These are phyloP conservation scores for Sminthopsis crassicaudata DNA, from an alignment of 2,113 vertebrate species.

Conservation along the genomic window DNA sequence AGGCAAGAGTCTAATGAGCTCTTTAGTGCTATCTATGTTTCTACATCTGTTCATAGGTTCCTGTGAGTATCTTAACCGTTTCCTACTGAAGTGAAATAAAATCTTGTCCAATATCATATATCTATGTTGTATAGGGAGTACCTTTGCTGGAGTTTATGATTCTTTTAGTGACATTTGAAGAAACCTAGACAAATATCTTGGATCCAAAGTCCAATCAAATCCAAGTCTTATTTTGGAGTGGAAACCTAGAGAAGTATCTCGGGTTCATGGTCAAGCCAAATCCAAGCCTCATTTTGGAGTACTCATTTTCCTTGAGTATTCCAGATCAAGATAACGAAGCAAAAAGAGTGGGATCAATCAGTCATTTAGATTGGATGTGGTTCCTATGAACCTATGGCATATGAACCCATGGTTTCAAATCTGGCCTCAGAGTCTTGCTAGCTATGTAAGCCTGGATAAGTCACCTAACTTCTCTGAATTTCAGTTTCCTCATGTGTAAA, in stretches of 20 bases:
- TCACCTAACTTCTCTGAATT: neutral
- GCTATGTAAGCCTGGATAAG: neutral
- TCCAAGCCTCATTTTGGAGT: neutral
- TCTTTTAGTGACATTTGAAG: neutral
- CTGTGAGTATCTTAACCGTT: neutral
- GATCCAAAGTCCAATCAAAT: neutral
- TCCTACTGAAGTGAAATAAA: neutral
- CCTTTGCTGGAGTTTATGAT: neutral
- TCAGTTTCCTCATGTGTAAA: neutral
- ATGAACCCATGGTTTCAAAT: neutral
- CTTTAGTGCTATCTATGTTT: neutral
- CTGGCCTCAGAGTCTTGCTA: neutral
- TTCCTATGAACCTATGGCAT: neutral
- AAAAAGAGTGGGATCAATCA: neutral
- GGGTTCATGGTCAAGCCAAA: neutral
- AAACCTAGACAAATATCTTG: no score
- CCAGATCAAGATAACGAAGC: neutral
- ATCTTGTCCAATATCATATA: neutral
- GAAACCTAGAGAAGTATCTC: no score
- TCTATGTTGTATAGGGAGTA: neutral
- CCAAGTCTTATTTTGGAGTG: neutral
- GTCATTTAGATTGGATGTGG: neutral
- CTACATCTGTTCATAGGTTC: neutral
- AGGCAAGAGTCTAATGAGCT: neutral
- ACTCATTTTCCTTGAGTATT: neutral